Percentiles rank a stretch among this genome's conserved stretches.
These are phyloP conservation scores for Scaptodrosophila latifasciaeformis DNA, from an alignment of 2,888 invertebrate genomes.

Conservation along the genomic window DNA sequence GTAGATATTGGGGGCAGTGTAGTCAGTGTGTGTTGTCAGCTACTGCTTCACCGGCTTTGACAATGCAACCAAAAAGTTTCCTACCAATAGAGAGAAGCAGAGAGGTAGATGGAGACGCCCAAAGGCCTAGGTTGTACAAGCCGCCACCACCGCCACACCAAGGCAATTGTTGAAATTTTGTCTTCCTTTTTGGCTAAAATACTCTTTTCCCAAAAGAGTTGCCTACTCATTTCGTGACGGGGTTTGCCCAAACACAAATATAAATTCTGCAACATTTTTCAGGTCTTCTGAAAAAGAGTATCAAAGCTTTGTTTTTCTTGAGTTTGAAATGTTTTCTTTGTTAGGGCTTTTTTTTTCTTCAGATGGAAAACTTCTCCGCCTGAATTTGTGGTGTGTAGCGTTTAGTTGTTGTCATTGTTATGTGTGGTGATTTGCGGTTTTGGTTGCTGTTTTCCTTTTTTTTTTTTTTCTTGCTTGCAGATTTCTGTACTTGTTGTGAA, in stretches of 20 bases:
- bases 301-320: conserved; percentile 29
- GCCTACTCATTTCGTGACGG: too few species aligned
- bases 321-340: conserved; percentile 1
- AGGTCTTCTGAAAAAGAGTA: too few species aligned
- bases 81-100: conserved; percentile 26
- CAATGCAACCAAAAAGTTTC: conserved; percentile 34
- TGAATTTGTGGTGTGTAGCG: conserved; percentile 44
- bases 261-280: too few species aligned
- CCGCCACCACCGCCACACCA: conserved; percentile 34
- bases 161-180: conserved; percentile 40
- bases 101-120: conserved; percentile 33
- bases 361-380: conserved; percentile 8
- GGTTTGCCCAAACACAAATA: too few species aligned
- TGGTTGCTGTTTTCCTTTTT: background rate
- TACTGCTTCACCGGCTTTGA: conserved; percentile 4
- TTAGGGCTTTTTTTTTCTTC: conserved; percentile 23
- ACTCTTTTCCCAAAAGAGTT: too few species aligned
- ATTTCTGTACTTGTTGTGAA: background rate
- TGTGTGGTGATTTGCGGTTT: conserved; percentile 21
- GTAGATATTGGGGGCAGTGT: conserved; percentile 12
- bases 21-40: background rate
- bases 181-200: conserved; percentile 18
- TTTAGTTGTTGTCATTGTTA: conserved; percentile 58
- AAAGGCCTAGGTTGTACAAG: conserved; percentile 55
- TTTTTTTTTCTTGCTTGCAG: background rate